Base-by-base conservation (phyloP, 2,888 invertebrate genomes). In the Proisotoma minuta region DNA sequence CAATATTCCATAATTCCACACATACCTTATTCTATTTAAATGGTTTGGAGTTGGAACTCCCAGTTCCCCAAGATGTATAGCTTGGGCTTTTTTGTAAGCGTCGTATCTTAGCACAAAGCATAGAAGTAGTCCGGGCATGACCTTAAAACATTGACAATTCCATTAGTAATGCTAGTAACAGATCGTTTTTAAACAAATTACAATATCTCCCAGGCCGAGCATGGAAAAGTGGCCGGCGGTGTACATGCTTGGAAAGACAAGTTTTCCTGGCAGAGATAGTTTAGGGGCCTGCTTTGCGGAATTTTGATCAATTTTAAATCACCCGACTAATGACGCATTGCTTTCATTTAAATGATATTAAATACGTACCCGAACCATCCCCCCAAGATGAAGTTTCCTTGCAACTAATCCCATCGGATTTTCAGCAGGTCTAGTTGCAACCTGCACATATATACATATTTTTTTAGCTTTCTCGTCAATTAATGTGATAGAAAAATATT, bases 211-310 rank as follows among this genome's bases (percentile, higher is more conserved):
- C 27, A 84, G 77, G 78, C 87, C 89, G 68, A 97, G 84, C 96
- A 97, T 97, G 66, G 95, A 95, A 81, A 97, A 97, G 80, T 96
- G 95, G 75, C 95, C 96, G 75, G 87, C 85, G 78, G 94, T 93
- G 78, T 96, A 94, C 84, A 95, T 88, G 78, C 94, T 94, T 65
- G 97, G 97, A 81, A 97, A 97, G 70, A 97, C 94, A 68, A 97
- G 83, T 82, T 97, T 97, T 74, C 96, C 97, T 34, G 97, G 97
- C 76, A 97, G 83, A 73, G 95, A 95, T 72, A 97, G 83, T 79
- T 96, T 96, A 62, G 96, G 97, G 63, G 93, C 91, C 43, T 43
- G 3, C 26, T 24, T 20, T 22, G 23, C 8, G 12, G 12, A 10
- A 12, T 34, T 34, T 34, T 34, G 12, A 34, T 34, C 12, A 34